Percentiles rank a stretch among this genome's conserved stretches.
Conservation (phyloP, 2,888 invertebrate species). For the Mactromeris polynyma region DNA sequence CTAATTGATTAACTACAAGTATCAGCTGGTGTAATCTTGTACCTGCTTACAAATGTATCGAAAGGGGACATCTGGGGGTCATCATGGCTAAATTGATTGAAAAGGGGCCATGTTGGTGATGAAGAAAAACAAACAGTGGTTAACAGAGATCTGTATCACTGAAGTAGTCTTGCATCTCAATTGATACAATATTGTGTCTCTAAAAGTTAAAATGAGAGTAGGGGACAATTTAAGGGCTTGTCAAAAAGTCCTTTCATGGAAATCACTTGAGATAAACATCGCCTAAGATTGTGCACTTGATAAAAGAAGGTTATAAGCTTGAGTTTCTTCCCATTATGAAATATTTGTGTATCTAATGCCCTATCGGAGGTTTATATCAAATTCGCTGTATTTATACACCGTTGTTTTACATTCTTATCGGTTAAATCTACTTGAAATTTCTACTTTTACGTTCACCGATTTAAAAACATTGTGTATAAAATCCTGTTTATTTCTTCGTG, state of each 20-base stretch:
- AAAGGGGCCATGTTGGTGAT: not conserved
- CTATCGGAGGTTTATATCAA: constrained; percentile 1
- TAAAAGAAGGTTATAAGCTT: not conserved
- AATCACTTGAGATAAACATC: not conserved
- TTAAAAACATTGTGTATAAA: not conserved
- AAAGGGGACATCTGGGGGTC: constrained; percentile 9
- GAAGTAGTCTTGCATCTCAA: not conserved
- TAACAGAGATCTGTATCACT: not conserved
- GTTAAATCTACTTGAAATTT: not conserved
- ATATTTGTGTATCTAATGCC: constrained; percentile 40
- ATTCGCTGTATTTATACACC: not conserved
- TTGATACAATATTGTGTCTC: not conserved
- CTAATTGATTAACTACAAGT: constrained; percentile 9
- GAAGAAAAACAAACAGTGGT: not conserved
- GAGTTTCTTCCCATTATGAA: constrained; percentile 26
- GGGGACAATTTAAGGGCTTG: constrained; percentile 9
- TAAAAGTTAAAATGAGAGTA: not conserved
- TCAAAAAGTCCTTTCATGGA: not conserved
- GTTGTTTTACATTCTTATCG: not conserved
- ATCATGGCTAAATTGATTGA: not conserved
- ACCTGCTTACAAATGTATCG: not conserved
- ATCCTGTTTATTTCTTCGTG: not conserved
- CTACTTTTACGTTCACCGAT: not conserved
- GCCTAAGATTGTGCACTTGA: not conserved
- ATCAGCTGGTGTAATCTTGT: not conserved